Evolutionary conservation across 2,113 vertebrate genomes (phyloP), one percentile per base, ranked within the genome.

Genomic region (Xyliphius kryptos): DNA sequence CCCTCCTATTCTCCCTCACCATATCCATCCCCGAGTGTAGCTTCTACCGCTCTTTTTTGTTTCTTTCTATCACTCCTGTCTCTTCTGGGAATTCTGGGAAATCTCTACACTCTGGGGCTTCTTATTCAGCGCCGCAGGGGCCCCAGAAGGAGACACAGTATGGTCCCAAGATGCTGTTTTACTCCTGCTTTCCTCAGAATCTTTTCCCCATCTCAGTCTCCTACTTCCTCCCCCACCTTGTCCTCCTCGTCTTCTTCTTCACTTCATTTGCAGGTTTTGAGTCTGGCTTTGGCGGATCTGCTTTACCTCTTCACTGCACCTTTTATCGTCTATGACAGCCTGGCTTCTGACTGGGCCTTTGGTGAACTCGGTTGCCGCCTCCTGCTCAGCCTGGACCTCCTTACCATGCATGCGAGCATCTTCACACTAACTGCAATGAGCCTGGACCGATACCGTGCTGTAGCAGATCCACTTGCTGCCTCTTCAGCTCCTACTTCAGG

Each of bases 351-450:
- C 56, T 91, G 89, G 89, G 84, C 85, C 6, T 91, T 90, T 10
- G 90, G 89, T 0, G 88, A 90, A 71, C 76, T 78, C 5, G 89
- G 89, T 47, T 91, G 90, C 36, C 81, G 87, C 20, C 80, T 91
- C 21, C 83, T 91, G 17, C 79, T 91, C 60, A 89, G 87, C 67
- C 76, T 91, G 64, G 89, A 91, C 74, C 85, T 91, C 49, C 85
- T 91, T 70, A 90, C 90, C 44, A 89, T 91, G 90, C 89, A 90
- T 14, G 89, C 89, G 67, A 89, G 87, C 80, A 90, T 91, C 77
- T 91, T 91, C 73, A 88, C 89, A 9, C 85, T 91, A 46, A 89
- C 87, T 0, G 81, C 85, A 55, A 90, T 91, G 89, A 90, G 89
- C 15, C 76, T 88, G 53, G 88, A 90, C 71, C 81, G 89, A 16